Percentiles rank a stretch among this genome's conserved stretches.
phyloP scores from a whole-genome alignment of 2,113 vertebrate genomes.

The Propithecus coquereli region DNA sequence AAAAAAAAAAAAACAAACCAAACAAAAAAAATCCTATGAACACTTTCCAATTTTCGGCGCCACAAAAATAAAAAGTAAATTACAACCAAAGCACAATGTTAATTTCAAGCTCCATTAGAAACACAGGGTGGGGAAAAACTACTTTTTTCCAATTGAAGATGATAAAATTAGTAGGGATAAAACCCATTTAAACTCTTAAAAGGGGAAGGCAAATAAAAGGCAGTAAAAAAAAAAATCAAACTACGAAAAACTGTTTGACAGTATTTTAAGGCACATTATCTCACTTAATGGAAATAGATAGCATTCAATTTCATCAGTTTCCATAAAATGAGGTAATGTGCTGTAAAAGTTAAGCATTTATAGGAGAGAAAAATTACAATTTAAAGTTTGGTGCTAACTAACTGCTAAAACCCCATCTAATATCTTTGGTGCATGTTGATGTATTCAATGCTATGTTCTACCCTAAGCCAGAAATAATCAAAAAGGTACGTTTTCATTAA shows the following conservation, averaged over 20 bases:
- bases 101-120: slow-evolving; percentile 76
- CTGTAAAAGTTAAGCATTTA: slow-evolving; percentile 61
- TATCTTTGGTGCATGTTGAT: neutral
- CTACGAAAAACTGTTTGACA: slow-evolving; percentile 53
- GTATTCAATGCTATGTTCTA: neutral
- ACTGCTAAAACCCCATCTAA: neutral
- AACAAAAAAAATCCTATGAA: neutral
- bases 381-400: slow-evolving; percentile 22
- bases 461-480: neutral
- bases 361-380: neutral
- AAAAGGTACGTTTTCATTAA: neutral
- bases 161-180: slow-evolving; percentile 57
- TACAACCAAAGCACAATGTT: slow-evolving; percentile 49
- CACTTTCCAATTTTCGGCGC: slow-evolving; percentile 36
- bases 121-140: slow-evolving; percentile 44
- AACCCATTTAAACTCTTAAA: slow-evolving; percentile 56
- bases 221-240: slow-evolving; percentile 28
- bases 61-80: slow-evolving; percentile 61
- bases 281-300: slow-evolving; percentile 69
- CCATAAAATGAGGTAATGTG: slow-evolving; percentile 64
- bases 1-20: neutral
- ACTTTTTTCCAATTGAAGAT: slow-evolving; percentile 59
- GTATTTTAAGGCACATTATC: slow-evolving; percentile 71
- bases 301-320: slow-evolving; percentile 55
- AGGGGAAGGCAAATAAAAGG: slow-evolving; percentile 21